Base-by-base conservation (phyloP, 2,888 invertebrate species). In the Clistopyga incitator region DNA sequence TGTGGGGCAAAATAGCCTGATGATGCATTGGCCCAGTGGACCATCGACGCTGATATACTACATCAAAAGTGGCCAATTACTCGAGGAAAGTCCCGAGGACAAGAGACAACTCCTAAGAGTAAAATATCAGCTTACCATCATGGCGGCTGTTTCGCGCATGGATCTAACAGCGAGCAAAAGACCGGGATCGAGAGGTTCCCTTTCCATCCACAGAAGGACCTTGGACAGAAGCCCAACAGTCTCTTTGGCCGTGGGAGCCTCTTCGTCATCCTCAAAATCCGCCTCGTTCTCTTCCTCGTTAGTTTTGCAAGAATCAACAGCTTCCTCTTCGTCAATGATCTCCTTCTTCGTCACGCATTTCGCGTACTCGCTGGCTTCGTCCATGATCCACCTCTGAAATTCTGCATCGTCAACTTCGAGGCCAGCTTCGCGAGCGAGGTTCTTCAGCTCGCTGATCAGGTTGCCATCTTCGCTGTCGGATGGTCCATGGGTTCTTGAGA, bases 161-260 rank as follows among this genome's bases (percentile, higher is more conserved):
- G 92, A 92, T 83, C 93, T 91, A 85, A 91, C 90, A 61, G 91
- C 89, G 65, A 92, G 89, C 77, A 92, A 87, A 23, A 93, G 88
- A 83, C 92, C 91, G 29, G 94, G 94, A 87, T 94, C 94, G 82
- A 94, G 90, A 20, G 94, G 93, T 88, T 94, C 93, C 76, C 93
- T 92, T 86, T 94, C 94, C 93, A 94, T 94, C 94, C 94, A 94
- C 13, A 91, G 87, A 42, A 94, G 91, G 56, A 94, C 94, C 81
- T 92, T 92, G 47, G 92, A 91, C 47, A 94, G 90, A 65, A 93
- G 90, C 71, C 89, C 89, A 50, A 92, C 93, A 10, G 93, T 93
- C 86, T 94, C 94, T 50, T 90, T 88, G 29, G 94, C 93, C 13
- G 90, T 90, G 0, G 94, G 93, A 47, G 88, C 86, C 25, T 86